phyloP scores from a whole-genome alignment of 2,888 invertebrate genomes.

The Leptogaster cylindrica region DNA sequence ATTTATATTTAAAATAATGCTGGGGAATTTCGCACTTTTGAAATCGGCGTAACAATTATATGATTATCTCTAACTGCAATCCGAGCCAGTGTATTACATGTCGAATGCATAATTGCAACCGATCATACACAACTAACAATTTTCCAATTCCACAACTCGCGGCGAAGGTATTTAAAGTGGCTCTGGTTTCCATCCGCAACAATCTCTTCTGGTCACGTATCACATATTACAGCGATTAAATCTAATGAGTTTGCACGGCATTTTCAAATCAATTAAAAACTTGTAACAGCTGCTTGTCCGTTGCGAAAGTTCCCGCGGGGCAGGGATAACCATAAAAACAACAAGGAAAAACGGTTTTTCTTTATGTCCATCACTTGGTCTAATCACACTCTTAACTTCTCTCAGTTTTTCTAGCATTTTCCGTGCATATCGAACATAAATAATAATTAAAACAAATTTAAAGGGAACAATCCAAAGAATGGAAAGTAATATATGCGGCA shows the following conservation, averaged over 20 bases:
- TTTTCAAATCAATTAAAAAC: constrained; percentile 38
- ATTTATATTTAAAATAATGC: no score
- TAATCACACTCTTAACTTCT: not conserved
- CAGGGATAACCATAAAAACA: not conserved
- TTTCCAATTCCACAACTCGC: constrained; percentile 9
- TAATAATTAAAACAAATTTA: constrained; percentile 28
- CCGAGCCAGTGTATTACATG: no score
- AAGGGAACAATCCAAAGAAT: constrained; percentile 11
- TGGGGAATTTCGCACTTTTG: no score
- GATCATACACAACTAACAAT: no score
- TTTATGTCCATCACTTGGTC: not conserved
- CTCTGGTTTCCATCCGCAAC: no score
- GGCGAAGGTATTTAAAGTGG: no score
- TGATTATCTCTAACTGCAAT: no score
- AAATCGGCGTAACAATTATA: no score
- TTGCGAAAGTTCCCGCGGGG: constrained; percentile 20
- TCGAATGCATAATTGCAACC: no score
- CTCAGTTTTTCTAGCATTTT: not conserved
- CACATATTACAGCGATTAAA: constrained; percentile 32
- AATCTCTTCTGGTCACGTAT: constrained; percentile 15
- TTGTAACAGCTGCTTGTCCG: constrained; percentile 11
- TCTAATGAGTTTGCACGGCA: constrained; percentile 37
- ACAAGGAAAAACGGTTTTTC: constrained; percentile 1
- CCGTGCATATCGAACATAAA: constrained; percentile 30
- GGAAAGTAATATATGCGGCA: constrained; percentile 5